A percentile compares a stretch with the other conserved stretches of the same genome.
phyloP scores from a whole-genome alignment of 2,797 vertebrate genomes.

The Acestrorhynchus altus region DNA sequence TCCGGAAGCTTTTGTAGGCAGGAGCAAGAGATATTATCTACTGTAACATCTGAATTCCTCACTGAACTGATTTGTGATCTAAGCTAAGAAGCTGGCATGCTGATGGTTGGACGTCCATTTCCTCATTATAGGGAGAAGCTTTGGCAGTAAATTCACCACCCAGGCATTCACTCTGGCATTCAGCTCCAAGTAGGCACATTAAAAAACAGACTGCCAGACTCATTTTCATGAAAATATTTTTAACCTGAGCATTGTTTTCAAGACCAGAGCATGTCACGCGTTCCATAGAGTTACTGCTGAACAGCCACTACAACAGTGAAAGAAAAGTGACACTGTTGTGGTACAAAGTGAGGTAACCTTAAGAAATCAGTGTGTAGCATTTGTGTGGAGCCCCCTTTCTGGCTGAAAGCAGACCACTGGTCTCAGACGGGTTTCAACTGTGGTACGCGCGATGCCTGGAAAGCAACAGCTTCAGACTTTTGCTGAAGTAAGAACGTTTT shows the following conservation, averaged over 20 bases:
- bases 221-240: not conserved
- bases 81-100: not conserved
- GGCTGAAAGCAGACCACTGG: not conserved
- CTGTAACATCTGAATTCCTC: not conserved
- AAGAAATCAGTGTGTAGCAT: slow-evolving; percentile 5
- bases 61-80: not conserved
- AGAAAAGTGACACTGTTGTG: slow-evolving; percentile 10
- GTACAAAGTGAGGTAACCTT: not conserved
- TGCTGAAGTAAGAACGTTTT: not conserved
- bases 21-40: not conserved
- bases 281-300: not conserved
- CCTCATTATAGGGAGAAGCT: not conserved
- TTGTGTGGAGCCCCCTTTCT: slow-evolving; percentile 27
- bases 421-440: slow-evolving; percentile 26
- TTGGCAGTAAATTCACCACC: not conserved
- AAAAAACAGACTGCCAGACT: not conserved
- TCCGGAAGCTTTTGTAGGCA: no score
- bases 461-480: not conserved
- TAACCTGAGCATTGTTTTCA: slow-evolving; percentile 3
- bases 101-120: not conserved
- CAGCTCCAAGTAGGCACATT: not conserved
- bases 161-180: not conserved
- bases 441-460: slow-evolving; percentile 14
- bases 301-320: not conserved
- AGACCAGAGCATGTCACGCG: not conserved